Evolutionary conservation across 2,797 vertebrate genomes (phyloP).

Genomic region (Huso huso): DNA sequence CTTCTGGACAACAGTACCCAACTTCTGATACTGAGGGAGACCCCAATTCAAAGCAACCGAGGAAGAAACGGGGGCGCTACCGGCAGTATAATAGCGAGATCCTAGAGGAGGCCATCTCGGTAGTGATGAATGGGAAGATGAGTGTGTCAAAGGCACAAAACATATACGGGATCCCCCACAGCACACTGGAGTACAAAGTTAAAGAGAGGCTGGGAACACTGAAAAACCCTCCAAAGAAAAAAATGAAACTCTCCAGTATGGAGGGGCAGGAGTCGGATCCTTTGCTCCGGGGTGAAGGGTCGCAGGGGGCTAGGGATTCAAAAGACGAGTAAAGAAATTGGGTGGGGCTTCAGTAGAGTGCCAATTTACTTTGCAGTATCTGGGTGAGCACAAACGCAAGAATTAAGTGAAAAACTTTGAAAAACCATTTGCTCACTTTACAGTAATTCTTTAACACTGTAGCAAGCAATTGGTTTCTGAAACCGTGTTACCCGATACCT

Average conservation of each 20-base stretch:
- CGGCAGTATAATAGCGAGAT: conserved; percentile 98
- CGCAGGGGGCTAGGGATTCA: conserved; percentile 76
- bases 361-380: conserved; percentile 88
- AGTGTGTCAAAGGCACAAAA: conserved; percentile 99
- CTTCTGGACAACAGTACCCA: conserved; percentile 86
- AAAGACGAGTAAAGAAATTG: conserved; percentile 66
- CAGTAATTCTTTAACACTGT: conserved; percentile 31
- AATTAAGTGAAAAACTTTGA: conserved; percentile 41
- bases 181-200: conserved; percentile 99
- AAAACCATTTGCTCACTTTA: conserved; percentile 39
- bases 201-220: conserved; percentile 98
- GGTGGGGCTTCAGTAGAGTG: conserved; percentile 82
- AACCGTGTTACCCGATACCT: conserved; percentile 31
- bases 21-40: conserved; percentile 94
- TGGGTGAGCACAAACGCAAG: conserved; percentile 95
- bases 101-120: conserved; percentile 94
- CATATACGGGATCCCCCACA: conserved; percentile 99
- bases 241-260: conserved; percentile 93
- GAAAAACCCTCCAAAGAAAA: conserved; percentile 99
- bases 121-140: conserved; percentile 98
- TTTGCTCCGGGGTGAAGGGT: conserved; percentile 75
- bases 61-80: conserved; percentile 96
- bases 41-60: conserved; percentile 89
- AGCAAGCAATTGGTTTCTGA: conserved; percentile 46
- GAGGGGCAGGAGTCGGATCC: conserved; percentile 83